Conservation (phyloP, 2,113 vertebrate species). For the Oophaga pumilio region DNA sequence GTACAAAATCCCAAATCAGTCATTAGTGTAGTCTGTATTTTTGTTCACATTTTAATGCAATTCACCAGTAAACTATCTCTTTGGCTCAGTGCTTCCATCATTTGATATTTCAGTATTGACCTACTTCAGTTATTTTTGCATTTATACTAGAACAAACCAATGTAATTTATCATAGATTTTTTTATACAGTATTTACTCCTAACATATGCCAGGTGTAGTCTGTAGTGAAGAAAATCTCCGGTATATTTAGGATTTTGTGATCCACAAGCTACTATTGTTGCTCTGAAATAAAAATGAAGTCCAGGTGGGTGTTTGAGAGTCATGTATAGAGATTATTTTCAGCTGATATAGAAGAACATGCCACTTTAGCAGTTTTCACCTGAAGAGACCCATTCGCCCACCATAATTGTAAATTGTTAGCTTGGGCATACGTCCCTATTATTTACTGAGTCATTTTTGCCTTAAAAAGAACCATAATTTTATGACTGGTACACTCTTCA, state of each 20-base stretch:
- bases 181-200: background rate
- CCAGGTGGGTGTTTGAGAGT: conserved; percentile 28
- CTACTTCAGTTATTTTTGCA: background rate
- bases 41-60: background rate
- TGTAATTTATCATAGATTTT: background rate
- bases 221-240: background rate
- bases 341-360: conserved; percentile 23
- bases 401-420: conserved; percentile 50
- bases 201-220: background rate
- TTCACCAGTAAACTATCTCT: background rate
- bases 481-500: conserved; percentile 50
- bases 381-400: conserved; percentile 42
- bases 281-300: conserved; percentile 36
- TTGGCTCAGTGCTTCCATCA: background rate
- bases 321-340: conserved; percentile 33
- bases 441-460: conserved; percentile 28
- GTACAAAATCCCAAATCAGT: background rate
- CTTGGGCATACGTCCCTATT: conserved; percentile 23
- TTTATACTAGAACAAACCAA: background rate
- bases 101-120: background rate
- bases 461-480: conserved; percentile 40
- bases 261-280: conserved; percentile 7
- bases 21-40: background rate
- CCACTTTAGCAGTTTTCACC: conserved; percentile 47
- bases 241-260: conserved; percentile 26